Evolutionary conservation across 2,888 invertebrate species (phyloP), one percentile per base, ranked within the genome.

Genomic region (Cantharis rufa): DNA sequence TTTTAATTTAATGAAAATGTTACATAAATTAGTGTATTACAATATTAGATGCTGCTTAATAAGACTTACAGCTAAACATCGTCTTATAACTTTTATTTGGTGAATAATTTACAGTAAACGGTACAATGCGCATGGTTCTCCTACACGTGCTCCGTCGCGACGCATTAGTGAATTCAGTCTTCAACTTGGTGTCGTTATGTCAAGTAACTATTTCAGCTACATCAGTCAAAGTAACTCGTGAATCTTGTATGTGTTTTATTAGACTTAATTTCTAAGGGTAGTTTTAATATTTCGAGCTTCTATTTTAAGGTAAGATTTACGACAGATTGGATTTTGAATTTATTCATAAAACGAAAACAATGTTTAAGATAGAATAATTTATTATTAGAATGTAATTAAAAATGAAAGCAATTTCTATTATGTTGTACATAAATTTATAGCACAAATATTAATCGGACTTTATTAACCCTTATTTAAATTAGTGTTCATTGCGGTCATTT

Each of bases 141-240:
- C 62, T 78, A 75, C 81, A 81, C 81, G 81, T 81, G 80, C 75
- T 80, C 74, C 79, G 80, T 78, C 81, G 79, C 80, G 81, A 79
- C 80, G 81, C 79, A 75, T 77, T 79, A 76, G 70, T 71, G 75
- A 71, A 73, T 72, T 80, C 79, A 81, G 81, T 81, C 73, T 76
- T 79, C 78, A 77, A 27, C 76, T 16, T 70, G 70, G 72, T 79
- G 81, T 76, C 79, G 77, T 75, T 74, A 78, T 77, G 75, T 70
- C 32, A 66, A 70, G 61, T 70, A 66, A 66, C 16, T 24, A 18
- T 64, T 63, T 63, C 62, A 27, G 13, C 63, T 32, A 16, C 32
- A 61, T 70, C 27, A 62, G 28, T 74, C 66, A 70, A 18, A 69
- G 69, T 61, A 61, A 61, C 77, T 71, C 73, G 77, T 75, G 69